Evolutionary conservation across 2,113 vertebrate genomes (phyloP).

Genomic region (Chrysemys picta): DNA sequence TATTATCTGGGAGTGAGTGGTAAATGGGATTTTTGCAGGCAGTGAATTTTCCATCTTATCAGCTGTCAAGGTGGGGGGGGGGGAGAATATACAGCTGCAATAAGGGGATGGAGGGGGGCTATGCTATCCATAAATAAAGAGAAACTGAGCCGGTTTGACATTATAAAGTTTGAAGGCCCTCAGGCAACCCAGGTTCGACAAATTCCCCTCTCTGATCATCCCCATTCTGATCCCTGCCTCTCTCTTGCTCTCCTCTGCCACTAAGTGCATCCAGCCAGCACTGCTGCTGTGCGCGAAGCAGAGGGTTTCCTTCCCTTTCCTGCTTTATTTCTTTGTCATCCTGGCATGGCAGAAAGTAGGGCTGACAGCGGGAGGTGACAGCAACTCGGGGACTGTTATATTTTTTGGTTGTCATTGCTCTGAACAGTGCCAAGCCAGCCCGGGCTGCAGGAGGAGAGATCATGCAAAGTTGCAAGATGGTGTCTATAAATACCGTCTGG

Average conservation of each 20-base stretch:
- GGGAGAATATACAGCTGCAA: slow-evolving; percentile 39
- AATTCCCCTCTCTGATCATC: slow-evolving; percentile 7
- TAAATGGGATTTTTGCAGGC: slow-evolving; percentile 56
- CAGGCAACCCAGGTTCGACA: slow-evolving; percentile 55
- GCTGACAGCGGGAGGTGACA: neutral
- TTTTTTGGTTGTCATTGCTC: neutral
- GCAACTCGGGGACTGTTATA: neutral
- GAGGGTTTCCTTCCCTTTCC: neutral
- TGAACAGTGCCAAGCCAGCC: neutral
- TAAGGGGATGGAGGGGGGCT: slow-evolving; percentile 42
- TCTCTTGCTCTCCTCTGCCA: neutral
- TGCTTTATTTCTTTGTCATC: neutral
- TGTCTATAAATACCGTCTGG: neutral
- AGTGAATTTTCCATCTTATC: slow-evolving; percentile 65
- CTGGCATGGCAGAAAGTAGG: neutral
- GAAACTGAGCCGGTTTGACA: slow-evolving; percentile 65
- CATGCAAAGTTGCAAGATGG: neutral
- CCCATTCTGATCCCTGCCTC: neutral
- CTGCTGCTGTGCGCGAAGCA: neutral
- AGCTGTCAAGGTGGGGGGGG: slow-evolving; percentile 62
- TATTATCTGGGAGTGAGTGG: slow-evolving; percentile 4
- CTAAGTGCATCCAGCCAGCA: neutral
- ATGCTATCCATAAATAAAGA: slow-evolving; percentile 77
- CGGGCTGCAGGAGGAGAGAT: neutral
- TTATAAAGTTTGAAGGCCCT: slow-evolving; percentile 73